A percentile compares a stretch with the other conserved stretches of the same genome.
phyloP scores from a whole-genome alignment of 2,113 vertebrate genomes.

The Oxyruncus cristatus region DNA sequence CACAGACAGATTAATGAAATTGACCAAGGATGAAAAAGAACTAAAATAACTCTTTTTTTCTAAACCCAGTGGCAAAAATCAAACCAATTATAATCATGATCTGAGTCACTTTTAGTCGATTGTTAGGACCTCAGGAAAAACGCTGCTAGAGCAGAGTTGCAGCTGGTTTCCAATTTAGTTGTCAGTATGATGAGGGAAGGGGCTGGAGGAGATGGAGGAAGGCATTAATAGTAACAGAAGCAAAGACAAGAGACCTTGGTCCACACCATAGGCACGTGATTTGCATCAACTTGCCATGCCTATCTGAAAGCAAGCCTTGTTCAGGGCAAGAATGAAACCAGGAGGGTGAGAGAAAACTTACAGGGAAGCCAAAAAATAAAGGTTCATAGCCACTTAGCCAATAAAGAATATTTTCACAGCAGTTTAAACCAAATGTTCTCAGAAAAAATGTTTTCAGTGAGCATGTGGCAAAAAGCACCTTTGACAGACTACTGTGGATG shows the following conservation, averaged over 20 bases:
- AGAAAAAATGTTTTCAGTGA: neutral
- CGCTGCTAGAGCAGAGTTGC: neutral
- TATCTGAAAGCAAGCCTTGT: neutral
- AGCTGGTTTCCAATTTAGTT: neutral
- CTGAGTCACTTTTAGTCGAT: neutral
- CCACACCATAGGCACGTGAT: neutral
- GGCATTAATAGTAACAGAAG: neutral
- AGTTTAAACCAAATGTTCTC: neutral
- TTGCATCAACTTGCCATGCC: neutral
- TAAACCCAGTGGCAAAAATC: slow-evolving; percentile 3
- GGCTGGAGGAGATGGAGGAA: neutral
- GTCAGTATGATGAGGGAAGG: neutral
- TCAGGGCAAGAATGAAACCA: neutral
- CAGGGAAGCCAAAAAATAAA: neutral
- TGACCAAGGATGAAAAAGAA: neutral
- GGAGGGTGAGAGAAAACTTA: neutral
- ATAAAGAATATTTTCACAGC: neutral
- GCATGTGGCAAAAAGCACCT: neutral
- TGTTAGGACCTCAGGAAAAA: neutral
- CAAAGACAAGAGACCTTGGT: neutral
- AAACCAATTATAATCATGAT: slow-evolving; percentile 48
- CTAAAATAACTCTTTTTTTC: neutral
- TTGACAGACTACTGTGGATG: neutral
- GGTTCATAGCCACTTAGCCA: neutral
- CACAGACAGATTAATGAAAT: neutral